Evolutionary conservation across 2,797 vertebrate species (phyloP).

Genomic region (Syncerus caffer): DNA sequence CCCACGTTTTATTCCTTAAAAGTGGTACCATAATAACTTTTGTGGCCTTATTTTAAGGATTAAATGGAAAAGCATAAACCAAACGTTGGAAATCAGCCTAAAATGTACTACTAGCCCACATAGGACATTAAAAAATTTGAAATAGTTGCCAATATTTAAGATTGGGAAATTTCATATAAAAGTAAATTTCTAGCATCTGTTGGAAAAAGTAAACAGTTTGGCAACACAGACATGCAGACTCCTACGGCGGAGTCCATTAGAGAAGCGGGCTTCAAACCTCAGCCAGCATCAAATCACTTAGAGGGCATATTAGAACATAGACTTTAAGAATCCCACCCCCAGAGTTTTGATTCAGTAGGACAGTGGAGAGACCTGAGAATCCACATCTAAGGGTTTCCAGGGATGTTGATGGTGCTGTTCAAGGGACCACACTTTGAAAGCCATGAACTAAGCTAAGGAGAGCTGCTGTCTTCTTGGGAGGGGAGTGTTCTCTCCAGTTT

Average conservation of each 20-base stretch:
- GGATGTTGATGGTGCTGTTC: background rate
- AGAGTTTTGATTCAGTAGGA: background rate
- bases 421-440: background rate
- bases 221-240: background rate
- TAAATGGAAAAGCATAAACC: background rate
- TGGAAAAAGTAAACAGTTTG: background rate
- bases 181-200: background rate
- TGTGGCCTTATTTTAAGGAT: background rate
- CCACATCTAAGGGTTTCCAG: background rate
- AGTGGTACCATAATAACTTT: background rate
- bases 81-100: background rate
- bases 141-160: constrained; percentile 32
- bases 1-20: background rate
- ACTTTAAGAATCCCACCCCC: background rate
- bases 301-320: background rate
- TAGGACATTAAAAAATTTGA: background rate
- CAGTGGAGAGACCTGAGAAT: background rate
- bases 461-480: background rate
- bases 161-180: background rate
- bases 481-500: background rate
- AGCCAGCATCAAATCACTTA: background rate
- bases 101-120: background rate
- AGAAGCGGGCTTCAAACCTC: background rate
- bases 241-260: background rate
- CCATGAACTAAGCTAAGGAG: background rate